These are phyloP conservation scores for Ectropis crepuscularia DNA, from an alignment of 2,888 invertebrate genomes.

Conservation along the genomic window DNA sequence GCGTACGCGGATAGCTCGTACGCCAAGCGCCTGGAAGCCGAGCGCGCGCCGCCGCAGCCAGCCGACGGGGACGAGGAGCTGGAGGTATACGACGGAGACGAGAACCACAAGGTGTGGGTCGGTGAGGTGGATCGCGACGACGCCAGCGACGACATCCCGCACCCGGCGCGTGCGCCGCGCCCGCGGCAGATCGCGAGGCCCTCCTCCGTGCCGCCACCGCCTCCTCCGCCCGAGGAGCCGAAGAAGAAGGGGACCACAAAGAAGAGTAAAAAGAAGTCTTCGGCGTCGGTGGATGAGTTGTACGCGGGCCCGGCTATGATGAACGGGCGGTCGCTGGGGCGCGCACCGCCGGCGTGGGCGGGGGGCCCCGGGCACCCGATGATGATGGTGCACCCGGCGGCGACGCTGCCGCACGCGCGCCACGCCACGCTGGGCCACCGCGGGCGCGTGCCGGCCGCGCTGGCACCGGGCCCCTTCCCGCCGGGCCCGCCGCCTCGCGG, in stretches of 20 bases:
- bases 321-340: slow-evolving; percentile 75
- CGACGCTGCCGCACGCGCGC: slow-evolving; percentile 75
- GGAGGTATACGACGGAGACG: slow-evolving; percentile 94
- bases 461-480: slow-evolving; percentile 75
- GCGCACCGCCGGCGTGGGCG: slow-evolving; percentile 78
- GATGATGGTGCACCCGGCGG: slow-evolving; percentile 78
- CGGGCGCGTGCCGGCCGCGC: slow-evolving; percentile 84
- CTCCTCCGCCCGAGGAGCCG: slow-evolving; percentile 88
- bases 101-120: slow-evolving; percentile 97
- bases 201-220: slow-evolving; percentile 93
- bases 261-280: slow-evolving; percentile 83
- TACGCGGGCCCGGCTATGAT: slow-evolving; percentile 81
- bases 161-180: slow-evolving; percentile 87
- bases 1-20: slow-evolving; percentile 98
- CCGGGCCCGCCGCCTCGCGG: slow-evolving; percentile 71
- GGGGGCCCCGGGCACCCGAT: slow-evolving; percentile 68
- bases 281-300: slow-evolving; percentile 85
- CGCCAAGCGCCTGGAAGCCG: slow-evolving; percentile 91
- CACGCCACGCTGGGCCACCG: slow-evolving; percentile 84
- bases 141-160: slow-evolving; percentile 88
- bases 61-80: slow-evolving; percentile 88
- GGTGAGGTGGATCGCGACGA: slow-evolving; percentile 91
- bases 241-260: slow-evolving; percentile 85
- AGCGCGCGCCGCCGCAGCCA: slow-evolving; percentile 74
- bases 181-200: slow-evolving; percentile 93